Evolutionary conservation across 2,797 vertebrate genomes (phyloP).

Genomic region (Poliocrania exsul): DNA sequence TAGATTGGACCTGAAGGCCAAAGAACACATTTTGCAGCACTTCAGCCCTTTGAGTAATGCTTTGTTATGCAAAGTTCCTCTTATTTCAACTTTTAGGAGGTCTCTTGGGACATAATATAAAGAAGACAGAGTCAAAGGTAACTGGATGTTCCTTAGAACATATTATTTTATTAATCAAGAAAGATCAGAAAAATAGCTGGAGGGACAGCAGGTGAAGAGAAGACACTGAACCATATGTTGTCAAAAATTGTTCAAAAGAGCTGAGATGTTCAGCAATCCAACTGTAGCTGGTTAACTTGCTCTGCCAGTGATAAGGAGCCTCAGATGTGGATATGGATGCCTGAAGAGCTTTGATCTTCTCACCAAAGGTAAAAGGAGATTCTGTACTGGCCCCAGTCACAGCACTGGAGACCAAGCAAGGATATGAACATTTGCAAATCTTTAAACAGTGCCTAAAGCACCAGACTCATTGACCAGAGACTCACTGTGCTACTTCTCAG

Average conservation of each 20-base stretch:
- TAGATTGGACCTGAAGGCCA: not conserved
- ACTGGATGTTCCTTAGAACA: constrained; percentile 15
- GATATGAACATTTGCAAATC: not conserved
- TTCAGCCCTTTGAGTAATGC: not conserved
- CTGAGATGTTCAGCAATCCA: not conserved
- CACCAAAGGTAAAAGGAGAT: not conserved
- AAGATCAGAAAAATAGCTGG: constrained; percentile 14
- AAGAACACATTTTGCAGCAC: not conserved
- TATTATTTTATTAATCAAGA: constrained; percentile 35
- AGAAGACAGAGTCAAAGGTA: not conserved
- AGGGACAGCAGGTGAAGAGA: not conserved
- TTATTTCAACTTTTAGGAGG: not conserved
- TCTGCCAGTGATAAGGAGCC: not conserved
- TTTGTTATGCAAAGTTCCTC: not conserved
- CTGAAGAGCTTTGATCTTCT: not conserved
- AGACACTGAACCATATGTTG: not conserved
- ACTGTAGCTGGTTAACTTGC: not conserved
- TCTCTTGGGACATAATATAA: not conserved
- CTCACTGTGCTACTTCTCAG: not conserved
- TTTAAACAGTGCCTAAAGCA: not conserved
- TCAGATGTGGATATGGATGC: not conserved
- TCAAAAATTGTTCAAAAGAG: not conserved
- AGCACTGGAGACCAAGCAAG: not conserved
- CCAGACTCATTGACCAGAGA: not conserved
- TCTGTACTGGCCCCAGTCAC: not conserved